Evolutionary conservation across 2,113 vertebrate species (phyloP).

Genomic region (Cynopterus brachyotis): DNA sequence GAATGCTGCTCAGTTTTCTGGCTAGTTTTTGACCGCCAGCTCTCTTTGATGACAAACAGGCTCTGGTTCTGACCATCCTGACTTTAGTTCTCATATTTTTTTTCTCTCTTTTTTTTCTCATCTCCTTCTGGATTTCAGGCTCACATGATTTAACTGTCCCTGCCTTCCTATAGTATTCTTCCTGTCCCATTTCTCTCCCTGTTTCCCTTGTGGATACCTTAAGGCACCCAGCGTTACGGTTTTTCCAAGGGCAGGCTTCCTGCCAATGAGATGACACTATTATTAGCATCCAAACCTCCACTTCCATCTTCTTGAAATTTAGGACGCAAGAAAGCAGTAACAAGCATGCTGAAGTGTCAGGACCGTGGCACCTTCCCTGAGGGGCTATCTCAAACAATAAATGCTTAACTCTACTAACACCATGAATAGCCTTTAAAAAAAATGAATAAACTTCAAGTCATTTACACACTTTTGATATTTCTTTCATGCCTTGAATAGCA

Average conservation of each 20-base stretch:
- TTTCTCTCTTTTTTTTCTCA: background rate
- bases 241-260: background rate
- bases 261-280: constrained; percentile 42
- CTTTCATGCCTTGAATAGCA: constrained; percentile 73
- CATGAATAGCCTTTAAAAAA: constrained; percentile 55
- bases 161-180: background rate
- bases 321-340: constrained; percentile 61
- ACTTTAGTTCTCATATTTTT: background rate
- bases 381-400: constrained; percentile 65
- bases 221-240: background rate
- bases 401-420: constrained; percentile 53
- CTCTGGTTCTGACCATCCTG: background rate
- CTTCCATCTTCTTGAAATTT: constrained; percentile 56
- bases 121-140: background rate
- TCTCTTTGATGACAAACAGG: background rate
- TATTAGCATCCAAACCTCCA: constrained; percentile 63
- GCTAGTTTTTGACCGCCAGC: background rate
- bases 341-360: constrained; percentile 56
- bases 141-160: background rate
- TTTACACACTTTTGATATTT: constrained; percentile 57
- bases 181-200: background rate
- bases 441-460: constrained; percentile 53
- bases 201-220: constrained; percentile 15
- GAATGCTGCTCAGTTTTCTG: background rate
- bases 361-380: constrained; percentile 57